These are phyloP conservation scores for Coregonus suidteri DNA, from an alignment of 2,797 vertebrate genomes.

Conservation along the genomic window DNA sequence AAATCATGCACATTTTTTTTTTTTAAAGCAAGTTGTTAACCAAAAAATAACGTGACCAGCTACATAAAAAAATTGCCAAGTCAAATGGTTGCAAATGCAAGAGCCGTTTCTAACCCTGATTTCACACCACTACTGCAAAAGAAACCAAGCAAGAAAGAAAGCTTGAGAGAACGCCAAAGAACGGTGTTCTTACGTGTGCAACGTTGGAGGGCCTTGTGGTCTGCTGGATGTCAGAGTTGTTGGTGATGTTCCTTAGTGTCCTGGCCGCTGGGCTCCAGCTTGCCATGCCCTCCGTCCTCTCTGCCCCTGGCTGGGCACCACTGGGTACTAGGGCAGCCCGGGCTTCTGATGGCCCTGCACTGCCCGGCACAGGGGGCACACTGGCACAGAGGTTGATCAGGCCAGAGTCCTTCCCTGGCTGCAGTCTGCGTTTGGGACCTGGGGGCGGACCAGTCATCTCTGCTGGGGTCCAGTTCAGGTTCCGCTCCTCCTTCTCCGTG, in stretches of 20 bases:
- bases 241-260: conserved; percentile 93
- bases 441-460: conserved; percentile 75
- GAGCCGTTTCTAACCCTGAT: neutral
- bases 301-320: conserved; percentile 75
- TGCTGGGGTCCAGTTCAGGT: conserved; percentile 95
- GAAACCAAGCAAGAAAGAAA: neutral
- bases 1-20: too few relatives aligned
- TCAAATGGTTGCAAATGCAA: too few relatives aligned
- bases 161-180: neutral
- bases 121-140: neutral
- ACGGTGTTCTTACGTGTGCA: conserved; percentile 82
- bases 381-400: conserved; percentile 94
- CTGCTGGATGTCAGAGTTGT: conserved; percentile 91
- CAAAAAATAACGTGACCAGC: too few relatives aligned
- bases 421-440: conserved; percentile 77
- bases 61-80: too few relatives aligned
- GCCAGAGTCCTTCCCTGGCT: conserved; percentile 84
- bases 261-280: conserved; percentile 86
- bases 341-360: conserved; percentile 71
- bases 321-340: conserved; percentile 66
- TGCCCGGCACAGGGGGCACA: conserved; percentile 86
- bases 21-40: too few relatives aligned
- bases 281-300: conserved; percentile 79
- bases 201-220: conserved; percentile 84
- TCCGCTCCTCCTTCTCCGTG: conserved; percentile 92